Evolutionary conservation across 2,888 invertebrate species (phyloP).

Genomic region (Allolobophora icterica): DNA sequence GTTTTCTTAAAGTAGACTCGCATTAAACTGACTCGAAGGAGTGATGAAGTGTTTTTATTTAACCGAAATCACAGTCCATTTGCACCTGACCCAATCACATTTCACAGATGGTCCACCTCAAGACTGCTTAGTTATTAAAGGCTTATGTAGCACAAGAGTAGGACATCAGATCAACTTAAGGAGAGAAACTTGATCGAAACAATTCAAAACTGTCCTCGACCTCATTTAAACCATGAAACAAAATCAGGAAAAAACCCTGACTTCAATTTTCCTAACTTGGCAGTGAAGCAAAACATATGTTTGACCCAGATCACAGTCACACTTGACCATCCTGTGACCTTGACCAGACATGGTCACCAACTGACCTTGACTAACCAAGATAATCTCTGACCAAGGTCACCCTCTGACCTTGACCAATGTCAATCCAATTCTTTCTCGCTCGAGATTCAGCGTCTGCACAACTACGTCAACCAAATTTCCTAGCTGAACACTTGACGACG

Average conservation of each 20-base stretch:
- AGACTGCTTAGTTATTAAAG: background rate
- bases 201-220: background rate
- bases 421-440: constrained; percentile 54
- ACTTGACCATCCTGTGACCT: background rate
- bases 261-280: background rate
- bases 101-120: no score
- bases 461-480: constrained; percentile 58
- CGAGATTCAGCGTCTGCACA: constrained; percentile 52
- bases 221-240: background rate
- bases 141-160: background rate
- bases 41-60: background rate
- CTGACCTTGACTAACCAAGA: constrained; percentile 12
- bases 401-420: constrained; percentile 30
- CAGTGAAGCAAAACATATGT: background rate
- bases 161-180: background rate
- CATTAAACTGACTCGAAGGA: background rate
- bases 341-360: constrained; percentile 22
- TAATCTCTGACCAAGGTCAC: background rate
- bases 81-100: background rate
- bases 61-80: background rate
- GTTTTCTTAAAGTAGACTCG: background rate
- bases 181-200: background rate
- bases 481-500: constrained; percentile 50
- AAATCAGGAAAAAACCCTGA: background rate
- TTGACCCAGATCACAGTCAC: background rate